Percentiles rank a stretch among this genome's conserved stretches.
Conservation (phyloP, 1,140 invertebrate genomes). For the Drosophila setifemur region DNA sequence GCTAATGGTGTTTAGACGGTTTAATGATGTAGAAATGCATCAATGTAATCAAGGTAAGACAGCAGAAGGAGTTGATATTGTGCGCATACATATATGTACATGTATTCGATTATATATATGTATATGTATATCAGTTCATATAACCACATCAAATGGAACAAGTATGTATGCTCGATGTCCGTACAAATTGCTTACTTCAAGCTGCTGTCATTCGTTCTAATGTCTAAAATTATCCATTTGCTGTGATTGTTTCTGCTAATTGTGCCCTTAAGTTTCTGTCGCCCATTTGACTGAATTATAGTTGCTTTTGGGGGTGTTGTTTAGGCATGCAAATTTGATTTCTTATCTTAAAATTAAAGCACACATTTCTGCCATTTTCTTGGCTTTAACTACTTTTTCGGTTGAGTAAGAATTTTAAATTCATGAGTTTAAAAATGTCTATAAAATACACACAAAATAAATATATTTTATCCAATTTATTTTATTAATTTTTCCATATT, state of each 20-base stretch:
- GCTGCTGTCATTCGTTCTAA: background rate
- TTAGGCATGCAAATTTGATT: too few species aligned
- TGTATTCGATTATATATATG: background rate
- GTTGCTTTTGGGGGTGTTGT: too few species aligned
- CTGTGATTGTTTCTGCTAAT: constrained; percentile 27
- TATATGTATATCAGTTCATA: background rate
- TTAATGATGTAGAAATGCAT: constrained; percentile 78
- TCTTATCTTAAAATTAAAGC: too few species aligned
- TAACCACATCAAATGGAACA: too few species aligned
- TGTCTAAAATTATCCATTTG: constrained; percentile 35
- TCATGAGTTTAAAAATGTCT: too few species aligned
- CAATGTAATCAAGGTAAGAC: constrained; percentile 70
- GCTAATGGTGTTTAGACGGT: constrained; percentile 71
- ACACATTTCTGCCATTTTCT: too few species aligned
- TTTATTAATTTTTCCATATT: too few species aligned
- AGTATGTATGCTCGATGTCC: constrained; percentile 15
- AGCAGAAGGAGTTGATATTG: constrained; percentile 1
- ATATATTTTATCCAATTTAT: too few species aligned
- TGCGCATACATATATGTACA: background rate
- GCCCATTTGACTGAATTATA: background rate
- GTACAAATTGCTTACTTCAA: constrained; percentile 61
- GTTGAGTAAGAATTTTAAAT: too few species aligned
- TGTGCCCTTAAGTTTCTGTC: background rate
- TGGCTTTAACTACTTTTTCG: too few species aligned
- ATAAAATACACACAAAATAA: too few species aligned